Evolutionary conservation across 2,113 vertebrate species (phyloP).

Genomic region (Cyrtonyx montezumae): DNA sequence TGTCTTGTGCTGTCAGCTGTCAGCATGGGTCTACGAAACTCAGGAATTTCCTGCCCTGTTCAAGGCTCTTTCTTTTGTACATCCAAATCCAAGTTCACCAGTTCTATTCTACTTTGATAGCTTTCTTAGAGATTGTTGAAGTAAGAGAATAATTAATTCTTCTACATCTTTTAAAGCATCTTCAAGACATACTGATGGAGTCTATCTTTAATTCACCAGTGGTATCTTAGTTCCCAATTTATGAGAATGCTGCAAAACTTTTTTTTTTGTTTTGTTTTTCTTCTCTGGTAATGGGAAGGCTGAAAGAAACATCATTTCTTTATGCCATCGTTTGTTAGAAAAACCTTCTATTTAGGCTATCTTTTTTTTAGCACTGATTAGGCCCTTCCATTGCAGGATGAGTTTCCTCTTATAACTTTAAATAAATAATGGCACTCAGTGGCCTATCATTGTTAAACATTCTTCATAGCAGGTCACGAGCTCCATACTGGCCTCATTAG

Average conservation of each 20-base stretch:
- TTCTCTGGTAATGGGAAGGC: background rate
- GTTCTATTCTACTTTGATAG: background rate
- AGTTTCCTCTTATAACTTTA: conserved; percentile 11
- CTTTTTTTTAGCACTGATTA: background rate
- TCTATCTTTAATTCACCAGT: background rate
- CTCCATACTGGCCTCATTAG: conserved; percentile 48
- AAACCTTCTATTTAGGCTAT: background rate
- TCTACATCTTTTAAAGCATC: background rate
- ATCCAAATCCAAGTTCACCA: background rate
- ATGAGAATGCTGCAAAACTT: background rate
- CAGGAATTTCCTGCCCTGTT: background rate
- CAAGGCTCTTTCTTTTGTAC: background rate
- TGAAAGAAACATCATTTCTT: background rate
- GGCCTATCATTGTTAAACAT: background rate
- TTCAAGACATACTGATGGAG: background rate
- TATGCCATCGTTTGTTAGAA: background rate
- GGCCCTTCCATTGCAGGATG: background rate
- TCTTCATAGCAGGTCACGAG: background rate
- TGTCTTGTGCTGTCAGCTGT: background rate
- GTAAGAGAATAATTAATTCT: background rate
- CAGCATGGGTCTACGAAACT: background rate
- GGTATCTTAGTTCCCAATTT: background rate
- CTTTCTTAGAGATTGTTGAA: background rate
- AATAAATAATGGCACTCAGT: background rate
- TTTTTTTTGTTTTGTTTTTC: background rate